Evolutionary conservation across 2,113 vertebrate genomes (phyloP).

Genomic region (Xiphophorus maculatus): DNA sequence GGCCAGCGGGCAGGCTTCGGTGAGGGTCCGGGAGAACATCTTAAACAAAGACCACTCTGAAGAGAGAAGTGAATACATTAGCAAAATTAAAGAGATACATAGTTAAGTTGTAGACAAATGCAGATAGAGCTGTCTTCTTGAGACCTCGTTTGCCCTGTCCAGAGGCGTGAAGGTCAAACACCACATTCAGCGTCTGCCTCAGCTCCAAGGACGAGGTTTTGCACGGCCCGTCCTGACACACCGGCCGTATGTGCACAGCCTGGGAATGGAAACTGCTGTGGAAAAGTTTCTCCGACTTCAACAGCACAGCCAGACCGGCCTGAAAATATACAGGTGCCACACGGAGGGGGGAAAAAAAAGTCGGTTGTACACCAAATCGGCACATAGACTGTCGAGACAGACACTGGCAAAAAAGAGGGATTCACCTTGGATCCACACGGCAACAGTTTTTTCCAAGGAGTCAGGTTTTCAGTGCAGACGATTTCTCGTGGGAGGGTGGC

Average conservation of each 20-base stretch:
- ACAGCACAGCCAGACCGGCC: slow-evolving; percentile 92
- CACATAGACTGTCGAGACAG: neutral
- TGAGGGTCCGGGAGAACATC: slow-evolving; percentile 96
- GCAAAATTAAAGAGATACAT: neutral
- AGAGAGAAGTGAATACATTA: slow-evolving; percentile 22
- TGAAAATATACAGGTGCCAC: slow-evolving; percentile 46
- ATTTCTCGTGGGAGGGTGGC: slow-evolving; percentile 93
- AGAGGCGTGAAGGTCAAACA: slow-evolving; percentile 89
- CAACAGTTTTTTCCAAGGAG: slow-evolving; percentile 97
- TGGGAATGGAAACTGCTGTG: slow-evolving; percentile 97
- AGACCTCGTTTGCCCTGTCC: slow-evolving; percentile 91
- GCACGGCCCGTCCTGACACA: slow-evolving; percentile 89
- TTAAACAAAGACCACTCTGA: slow-evolving; percentile 97
- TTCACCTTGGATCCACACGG: slow-evolving; percentile 95
- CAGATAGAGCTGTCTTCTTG: neutral
- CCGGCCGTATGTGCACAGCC: slow-evolving; percentile 91
- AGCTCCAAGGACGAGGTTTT: slow-evolving; percentile 91
- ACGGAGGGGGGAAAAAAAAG: neutral
- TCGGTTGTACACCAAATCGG: neutral
- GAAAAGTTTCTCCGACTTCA: slow-evolving; percentile 96
- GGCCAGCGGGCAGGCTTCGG: slow-evolving; percentile 92
- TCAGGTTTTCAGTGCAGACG: slow-evolving; percentile 98
- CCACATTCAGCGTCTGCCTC: slow-evolving; percentile 91
- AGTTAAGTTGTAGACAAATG: neutral
- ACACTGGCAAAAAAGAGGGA: neutral